Percentiles rank a stretch among this genome's conserved stretches.
phyloP scores from a whole-genome alignment of 2,797 vertebrate species.

The Micropoecilia bifurca region DNA sequence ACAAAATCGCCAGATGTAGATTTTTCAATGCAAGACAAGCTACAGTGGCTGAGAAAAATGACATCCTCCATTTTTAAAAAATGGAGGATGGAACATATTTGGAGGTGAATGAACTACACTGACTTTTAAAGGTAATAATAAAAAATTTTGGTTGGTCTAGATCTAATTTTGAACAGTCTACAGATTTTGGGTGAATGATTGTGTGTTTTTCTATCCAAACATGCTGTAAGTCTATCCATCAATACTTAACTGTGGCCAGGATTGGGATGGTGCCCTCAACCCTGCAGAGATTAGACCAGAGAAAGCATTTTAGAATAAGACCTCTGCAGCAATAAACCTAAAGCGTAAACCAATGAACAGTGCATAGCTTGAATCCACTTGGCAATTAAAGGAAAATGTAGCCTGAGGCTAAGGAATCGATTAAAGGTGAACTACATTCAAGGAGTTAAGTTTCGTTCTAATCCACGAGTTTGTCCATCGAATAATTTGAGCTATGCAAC shows the following conservation, averaged over 20 bases:
- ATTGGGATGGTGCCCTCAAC: not conserved
- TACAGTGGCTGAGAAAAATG: not conserved
- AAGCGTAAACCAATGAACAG: not conserved
- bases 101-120: not conserved
- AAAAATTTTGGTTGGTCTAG: not conserved
- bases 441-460: not conserved
- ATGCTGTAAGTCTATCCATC: not conserved
- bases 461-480: not conserved
- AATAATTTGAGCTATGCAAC: not conserved
- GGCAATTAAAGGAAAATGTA: not conserved
- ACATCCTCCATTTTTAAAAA: no score
- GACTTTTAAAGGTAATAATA: not conserved
- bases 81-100: not conserved
- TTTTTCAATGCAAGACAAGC: not conserved
- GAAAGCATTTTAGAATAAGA: not conserved
- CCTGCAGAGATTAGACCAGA: not conserved
- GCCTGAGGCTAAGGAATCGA: not conserved
- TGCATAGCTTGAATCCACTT: not conserved
- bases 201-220: not conserved
- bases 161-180: not conserved
- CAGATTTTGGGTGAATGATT: not conserved
- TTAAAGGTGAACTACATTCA: not conserved
- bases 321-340: not conserved
- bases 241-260: not conserved
- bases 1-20: slow-evolving; percentile 60